A percentile compares a stretch with the other conserved stretches of the same genome.
Evolutionary conservation across 2,888 invertebrate genomes (phyloP).

Genomic region (Lithophane leautieri): DNA sequence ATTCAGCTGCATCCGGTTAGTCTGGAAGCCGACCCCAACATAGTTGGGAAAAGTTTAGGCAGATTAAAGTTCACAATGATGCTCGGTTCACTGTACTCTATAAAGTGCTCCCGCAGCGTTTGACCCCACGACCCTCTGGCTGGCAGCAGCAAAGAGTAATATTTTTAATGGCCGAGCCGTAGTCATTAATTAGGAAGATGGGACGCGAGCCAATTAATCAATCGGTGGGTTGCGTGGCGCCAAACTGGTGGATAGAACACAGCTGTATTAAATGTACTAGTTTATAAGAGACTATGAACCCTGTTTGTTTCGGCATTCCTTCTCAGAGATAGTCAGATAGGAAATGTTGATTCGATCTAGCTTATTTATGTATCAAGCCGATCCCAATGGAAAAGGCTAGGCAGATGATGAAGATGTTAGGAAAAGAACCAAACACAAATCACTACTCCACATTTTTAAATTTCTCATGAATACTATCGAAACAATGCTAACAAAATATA

Average conservation of each 20-base stretch:
- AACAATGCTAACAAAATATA: not conserved
- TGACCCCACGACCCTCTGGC: conserved; percentile 19
- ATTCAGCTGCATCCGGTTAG: too few relatives aligned
- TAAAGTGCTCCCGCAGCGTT: not conserved
- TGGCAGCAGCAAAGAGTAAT: conserved; percentile 50
- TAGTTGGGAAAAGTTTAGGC: too few relatives aligned
- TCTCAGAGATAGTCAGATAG: too few relatives aligned
- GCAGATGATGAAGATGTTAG: too few relatives aligned
- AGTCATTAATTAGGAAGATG: conserved; percentile 59
- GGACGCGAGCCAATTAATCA: conserved; percentile 60
- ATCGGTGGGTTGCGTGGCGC: conserved; percentile 48
- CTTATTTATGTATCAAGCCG: too few relatives aligned
- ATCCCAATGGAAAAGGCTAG: too few relatives aligned
- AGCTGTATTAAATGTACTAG: not conserved
- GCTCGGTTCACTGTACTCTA: not conserved
- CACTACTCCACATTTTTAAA: not conserved
- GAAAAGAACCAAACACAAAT: not conserved
- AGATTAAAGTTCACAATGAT: too few relatives aligned
- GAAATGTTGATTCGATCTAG: too few relatives aligned
- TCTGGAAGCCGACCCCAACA: too few relatives aligned
- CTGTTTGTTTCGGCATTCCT: too few relatives aligned
- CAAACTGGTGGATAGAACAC: conserved; percentile 16
- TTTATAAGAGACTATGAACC: too few relatives aligned
- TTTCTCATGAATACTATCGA: not conserved
- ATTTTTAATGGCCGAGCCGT: conserved; percentile 57